Conservation (phyloP, 2,888 invertebrate genomes). For the Desoria tigrina region DNA sequence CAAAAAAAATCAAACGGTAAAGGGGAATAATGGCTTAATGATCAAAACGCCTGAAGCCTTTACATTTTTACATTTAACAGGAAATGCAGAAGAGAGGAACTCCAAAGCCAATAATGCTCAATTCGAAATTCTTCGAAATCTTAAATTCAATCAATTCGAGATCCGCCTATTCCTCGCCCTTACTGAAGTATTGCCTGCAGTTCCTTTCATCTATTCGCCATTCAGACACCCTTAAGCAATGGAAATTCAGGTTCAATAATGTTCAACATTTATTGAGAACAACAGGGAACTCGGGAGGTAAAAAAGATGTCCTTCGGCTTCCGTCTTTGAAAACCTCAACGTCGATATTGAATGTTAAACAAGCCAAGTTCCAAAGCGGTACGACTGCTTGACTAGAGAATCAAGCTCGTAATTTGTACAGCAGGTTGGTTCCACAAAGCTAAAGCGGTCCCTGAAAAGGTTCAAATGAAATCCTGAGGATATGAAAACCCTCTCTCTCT, state of each 20-base stretch:
- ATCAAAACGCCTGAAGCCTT: no score
- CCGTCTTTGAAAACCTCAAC: background rate
- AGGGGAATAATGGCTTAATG: no score
- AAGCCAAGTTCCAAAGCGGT: background rate
- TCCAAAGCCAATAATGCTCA: no score
- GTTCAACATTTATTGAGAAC: conserved; percentile 1
- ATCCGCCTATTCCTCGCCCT: no score
- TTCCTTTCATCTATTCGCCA: background rate
- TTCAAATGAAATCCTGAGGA: background rate
- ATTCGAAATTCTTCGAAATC: no score
- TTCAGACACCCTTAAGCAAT: background rate
- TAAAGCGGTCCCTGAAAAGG: background rate
- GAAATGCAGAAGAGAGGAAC: no score
- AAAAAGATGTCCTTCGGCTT: conserved; percentile 17
- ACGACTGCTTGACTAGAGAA: conserved; percentile 6
- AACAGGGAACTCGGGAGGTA: no score
- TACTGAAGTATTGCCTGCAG: background rate
- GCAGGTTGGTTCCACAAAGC: conserved; percentile 1
- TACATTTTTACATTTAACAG: no score
- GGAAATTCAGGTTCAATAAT: background rate
- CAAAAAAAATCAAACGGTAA: no score
- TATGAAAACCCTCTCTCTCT: background rate
- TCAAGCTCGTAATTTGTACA: background rate
- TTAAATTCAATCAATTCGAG: no score
- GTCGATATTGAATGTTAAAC: background rate